These are phyloP conservation scores for Rhyacophila brunnea DNA, from an alignment of 1,140 invertebrate species.

Conservation along the genomic window DNA sequence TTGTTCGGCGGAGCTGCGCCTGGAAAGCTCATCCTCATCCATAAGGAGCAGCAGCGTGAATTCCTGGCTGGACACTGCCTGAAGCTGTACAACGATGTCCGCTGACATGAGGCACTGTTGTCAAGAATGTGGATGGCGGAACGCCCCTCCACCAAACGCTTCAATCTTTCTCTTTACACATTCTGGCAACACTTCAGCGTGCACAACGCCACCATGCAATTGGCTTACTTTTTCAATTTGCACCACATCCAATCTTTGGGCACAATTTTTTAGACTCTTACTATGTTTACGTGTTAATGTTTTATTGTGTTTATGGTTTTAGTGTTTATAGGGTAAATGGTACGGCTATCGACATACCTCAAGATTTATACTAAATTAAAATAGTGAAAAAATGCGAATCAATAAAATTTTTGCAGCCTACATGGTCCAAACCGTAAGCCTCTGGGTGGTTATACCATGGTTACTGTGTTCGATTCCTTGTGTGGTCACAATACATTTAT, in stretches of 20 bases:
- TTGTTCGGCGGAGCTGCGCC: conserved; percentile 48
- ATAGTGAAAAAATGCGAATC: too few relatives aligned
- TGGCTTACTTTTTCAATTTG: conserved; percentile 50
- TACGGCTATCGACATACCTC: neutral
- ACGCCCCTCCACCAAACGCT: conserved; percentile 43
- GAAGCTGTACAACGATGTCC: conserved; percentile 41
- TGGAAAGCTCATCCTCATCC: conserved; percentile 43
- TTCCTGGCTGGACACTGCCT: conserved; percentile 46
- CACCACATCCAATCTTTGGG: conserved; percentile 42
- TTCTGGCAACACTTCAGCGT: conserved; percentile 7
- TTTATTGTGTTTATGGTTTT: neutral
- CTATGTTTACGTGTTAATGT: conserved; percentile 1
- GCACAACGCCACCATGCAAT: conserved; percentile 37
- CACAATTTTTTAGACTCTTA: conserved; percentile 1
- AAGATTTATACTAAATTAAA: too few relatives aligned
- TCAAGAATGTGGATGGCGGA: conserved; percentile 34
- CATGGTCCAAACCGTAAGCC: too few relatives aligned
- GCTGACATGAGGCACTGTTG: conserved; percentile 51
- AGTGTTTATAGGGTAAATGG: neutral
- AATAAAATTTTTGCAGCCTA: too few relatives aligned
- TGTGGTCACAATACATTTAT: too few relatives aligned
- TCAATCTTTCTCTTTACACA: neutral
- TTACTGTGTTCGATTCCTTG: too few relatives aligned
- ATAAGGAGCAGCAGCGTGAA: conserved; percentile 47
- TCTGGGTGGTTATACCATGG: too few relatives aligned